Base-by-base conservation (phyloP, 2,797 vertebrate species). In the Myoxocephalus aenaeus region DNA sequence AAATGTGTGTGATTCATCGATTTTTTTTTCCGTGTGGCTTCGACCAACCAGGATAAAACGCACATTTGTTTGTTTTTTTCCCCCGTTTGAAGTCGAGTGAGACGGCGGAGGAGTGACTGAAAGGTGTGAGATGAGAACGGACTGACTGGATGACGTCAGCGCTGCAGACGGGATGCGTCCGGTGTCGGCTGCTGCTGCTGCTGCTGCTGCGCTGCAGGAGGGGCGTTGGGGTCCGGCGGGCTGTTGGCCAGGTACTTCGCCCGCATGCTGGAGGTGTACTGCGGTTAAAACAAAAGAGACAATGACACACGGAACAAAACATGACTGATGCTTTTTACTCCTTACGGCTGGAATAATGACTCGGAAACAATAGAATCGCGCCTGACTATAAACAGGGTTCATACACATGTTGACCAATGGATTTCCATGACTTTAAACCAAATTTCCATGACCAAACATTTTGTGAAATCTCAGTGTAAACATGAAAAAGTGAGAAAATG, bases 221-320 rank as follows among this genome's bases (percentile, higher is more conserved):
- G 38, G 96, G 79, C 96, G 88, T 97, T 98, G 90, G 98, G 93
- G 90, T 96, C 96, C 10, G 96, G 96, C 78, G 61, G 65, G 92
- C 96, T 96, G 89, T 97, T 98, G 91, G 98, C 98, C 92, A 99
- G 96, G 96, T 99, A 99, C 95, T 99, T 99, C 56, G 97, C 98
- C 93, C 98, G 96, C 98, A 99, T 99, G 96, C 98, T 99, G 95
- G 97, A 99, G 79, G 98, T 99, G 96, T 99, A 99, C 98, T 99
- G 93, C 27, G 77, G 82, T 80, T 92, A 83, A 59, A 95, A 51
- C 14, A 27, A 90, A 54, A 42, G 11, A 87, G 71, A 75, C 76
- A 64, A 70, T 5, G 9, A 57, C 32, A 71, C 25, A 53, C 36
- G 20, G 2, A 40, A 29, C 17, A 44, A 67, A 64, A 59, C 3